Conservation (phyloP, 2,113 vertebrate genomes). For the human (Homo sapiens) region DNA sequence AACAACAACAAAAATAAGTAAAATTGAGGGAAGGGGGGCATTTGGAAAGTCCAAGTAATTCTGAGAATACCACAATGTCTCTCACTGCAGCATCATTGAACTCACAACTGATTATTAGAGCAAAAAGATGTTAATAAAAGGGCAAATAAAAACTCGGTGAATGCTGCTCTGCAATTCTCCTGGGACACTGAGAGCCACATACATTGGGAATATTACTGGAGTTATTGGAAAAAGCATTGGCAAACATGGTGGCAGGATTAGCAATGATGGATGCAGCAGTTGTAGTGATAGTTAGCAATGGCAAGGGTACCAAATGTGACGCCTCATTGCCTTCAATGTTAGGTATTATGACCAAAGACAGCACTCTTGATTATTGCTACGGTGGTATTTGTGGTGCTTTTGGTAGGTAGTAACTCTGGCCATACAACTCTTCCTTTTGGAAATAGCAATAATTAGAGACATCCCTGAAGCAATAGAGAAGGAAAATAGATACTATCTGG, state of each 20-base stretch:
- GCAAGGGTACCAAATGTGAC: not conserved
- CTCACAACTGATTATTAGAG: not conserved
- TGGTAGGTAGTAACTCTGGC: not conserved
- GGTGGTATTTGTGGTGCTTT: not conserved
- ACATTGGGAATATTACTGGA: not conserved
- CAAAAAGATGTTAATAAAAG: not conserved
- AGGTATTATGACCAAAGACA: not conserved
- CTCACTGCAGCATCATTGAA: not conserved
- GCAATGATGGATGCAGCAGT: not conserved
- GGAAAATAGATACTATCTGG: not conserved
- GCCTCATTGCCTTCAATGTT: not conserved
- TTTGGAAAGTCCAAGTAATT: not conserved
- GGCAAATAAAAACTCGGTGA: not conserved
- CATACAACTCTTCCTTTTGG: not conserved
- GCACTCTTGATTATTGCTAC: not conserved
- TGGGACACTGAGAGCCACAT: not conserved
- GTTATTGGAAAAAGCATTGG: not conserved
- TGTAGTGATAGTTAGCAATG: not conserved
- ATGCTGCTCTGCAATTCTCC: not conserved
- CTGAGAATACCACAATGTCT: not conserved
- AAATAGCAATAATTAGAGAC: not conserved
- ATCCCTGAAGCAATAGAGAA: not conserved
- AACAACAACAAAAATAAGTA: not conserved
- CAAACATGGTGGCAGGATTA: not conserved
- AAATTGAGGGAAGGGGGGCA: not conserved